A percentile compares a stretch with the other conserved stretches of the same genome.
These are phyloP conservation scores for Todiramphus chloris DNA, from an alignment of 2,113 vertebrate species.

Conservation along the genomic window DNA sequence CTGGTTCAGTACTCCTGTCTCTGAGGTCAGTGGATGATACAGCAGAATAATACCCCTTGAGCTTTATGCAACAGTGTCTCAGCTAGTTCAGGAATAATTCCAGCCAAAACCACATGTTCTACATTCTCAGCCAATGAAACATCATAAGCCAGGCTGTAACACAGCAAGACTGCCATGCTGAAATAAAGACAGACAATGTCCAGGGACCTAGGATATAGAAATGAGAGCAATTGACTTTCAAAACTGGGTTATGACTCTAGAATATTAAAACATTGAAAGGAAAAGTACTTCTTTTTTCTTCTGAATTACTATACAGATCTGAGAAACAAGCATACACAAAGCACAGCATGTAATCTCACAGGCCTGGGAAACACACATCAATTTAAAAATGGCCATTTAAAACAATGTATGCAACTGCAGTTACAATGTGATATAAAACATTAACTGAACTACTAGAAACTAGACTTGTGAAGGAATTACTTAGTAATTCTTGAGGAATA, in stretches of 20 bases:
- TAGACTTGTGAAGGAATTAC: not conserved
- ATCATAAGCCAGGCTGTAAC: not conserved
- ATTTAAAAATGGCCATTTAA: not conserved
- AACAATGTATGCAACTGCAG: not conserved
- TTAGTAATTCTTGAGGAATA: not conserved
- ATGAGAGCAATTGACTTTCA: not conserved
- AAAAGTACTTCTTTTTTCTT: not conserved
- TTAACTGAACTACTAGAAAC: not conserved
- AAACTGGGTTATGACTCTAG: not conserved
- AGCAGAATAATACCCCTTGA: not conserved
- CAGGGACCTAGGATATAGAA: not conserved
- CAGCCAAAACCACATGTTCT: constrained; percentile 53
- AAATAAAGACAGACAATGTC: not conserved
- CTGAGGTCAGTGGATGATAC: constrained; percentile 51
- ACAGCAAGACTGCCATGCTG: not conserved
- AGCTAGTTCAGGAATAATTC: not conserved
- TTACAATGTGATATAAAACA: not conserved
- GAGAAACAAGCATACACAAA: not conserved
- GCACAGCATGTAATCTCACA: not conserved
- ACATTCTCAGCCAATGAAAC: constrained; percentile 64
- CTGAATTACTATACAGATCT: not conserved
- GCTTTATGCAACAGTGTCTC: constrained; percentile 27
- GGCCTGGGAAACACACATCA: not conserved
- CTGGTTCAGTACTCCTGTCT: not conserved
- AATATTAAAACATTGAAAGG: not conserved